Percentiles rank a stretch among this genome's conserved stretches.
Conservation (phyloP, 2,797 vertebrate species). For the Neomorphus geoffroyi region DNA sequence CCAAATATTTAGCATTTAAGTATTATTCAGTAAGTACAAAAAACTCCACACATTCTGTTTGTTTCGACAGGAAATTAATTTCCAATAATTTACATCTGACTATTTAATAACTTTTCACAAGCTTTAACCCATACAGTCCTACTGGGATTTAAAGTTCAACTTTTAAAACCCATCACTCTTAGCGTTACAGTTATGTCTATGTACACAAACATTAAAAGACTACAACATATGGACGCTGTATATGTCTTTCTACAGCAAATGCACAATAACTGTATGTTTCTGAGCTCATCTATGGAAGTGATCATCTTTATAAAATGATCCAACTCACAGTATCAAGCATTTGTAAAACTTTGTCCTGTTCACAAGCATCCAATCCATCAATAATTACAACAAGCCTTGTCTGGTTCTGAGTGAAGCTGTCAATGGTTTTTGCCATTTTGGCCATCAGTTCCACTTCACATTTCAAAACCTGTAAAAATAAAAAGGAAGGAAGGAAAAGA, state of each 20-base stretch:
- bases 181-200: background rate
- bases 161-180: background rate
- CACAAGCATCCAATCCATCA: conserved; percentile 94
- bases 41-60: background rate
- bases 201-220: background rate
- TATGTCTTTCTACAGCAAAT: background rate
- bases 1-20: background rate
- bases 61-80: background rate
- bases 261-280: background rate
- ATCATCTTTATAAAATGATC: background rate
- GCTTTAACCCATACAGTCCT: background rate
- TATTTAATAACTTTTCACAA: background rate
- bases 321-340: conserved; percentile 94
- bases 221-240: background rate
- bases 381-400: conserved; percentile 94
- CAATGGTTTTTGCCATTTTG: conserved; percentile 94
- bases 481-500: background rate
- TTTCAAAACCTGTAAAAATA: conserved; percentile 86
- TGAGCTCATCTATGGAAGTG: background rate
- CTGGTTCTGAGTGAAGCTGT: conserved; percentile 96
- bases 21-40: background rate
- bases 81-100: background rate
- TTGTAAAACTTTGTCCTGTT: conserved; percentile 96
- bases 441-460: conserved; percentile 97
- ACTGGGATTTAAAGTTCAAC: background rate